Base-by-base conservation (phyloP, 2,888 invertebrate genomes). In the Drosophila longiperda region DNA sequence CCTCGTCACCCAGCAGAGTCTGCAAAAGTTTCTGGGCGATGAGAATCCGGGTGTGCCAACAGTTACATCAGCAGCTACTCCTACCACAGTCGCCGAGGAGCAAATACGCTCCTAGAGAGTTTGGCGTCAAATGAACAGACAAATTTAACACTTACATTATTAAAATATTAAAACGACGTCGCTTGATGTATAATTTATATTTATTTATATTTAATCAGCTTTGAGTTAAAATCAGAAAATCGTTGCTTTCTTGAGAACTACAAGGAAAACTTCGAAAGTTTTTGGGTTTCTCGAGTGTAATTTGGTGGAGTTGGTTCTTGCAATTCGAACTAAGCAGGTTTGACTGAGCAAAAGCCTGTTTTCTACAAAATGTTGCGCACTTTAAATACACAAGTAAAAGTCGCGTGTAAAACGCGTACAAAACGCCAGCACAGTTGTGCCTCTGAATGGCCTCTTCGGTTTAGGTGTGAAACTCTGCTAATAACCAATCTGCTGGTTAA, bases 1-100 rank as follows among this genome's bases (percentile, higher is more conserved):
- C 4, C 93, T 98, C 3, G 93, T 95, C 2, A 93, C 93, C 33
- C 90, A 92, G 33, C 85, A 82, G 1, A 83, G 86, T 61, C 54
- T 91, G 23, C 60, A 84, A 50, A 80, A 85, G 45, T 64, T 78
- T 33, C 26, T 80, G 9, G 34, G 57, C 8, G 38, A 53, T 33
- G 87, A 73, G 7, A 72, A 75, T 33, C 4, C 61, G 8, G 20
- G 50, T 15, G 26, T 54, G 33, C 9, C 75, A 0, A 11, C 78
- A 0, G 53, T 68, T 20, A 29, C 75, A 38, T 20, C 59, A 17
- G 5, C 60, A 17, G 9, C 60, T 23, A 61, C 36, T 4, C 59
- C 23, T 7, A 55, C 48, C 5, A 11, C 67, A 32, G 68, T 69
- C n/a, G 34, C 79, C 3, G 82, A 81, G 50, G 89, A 87, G n/a